Conservation (phyloP, 2,888 invertebrate genomes). For the Polymixis flavicincta region DNA sequence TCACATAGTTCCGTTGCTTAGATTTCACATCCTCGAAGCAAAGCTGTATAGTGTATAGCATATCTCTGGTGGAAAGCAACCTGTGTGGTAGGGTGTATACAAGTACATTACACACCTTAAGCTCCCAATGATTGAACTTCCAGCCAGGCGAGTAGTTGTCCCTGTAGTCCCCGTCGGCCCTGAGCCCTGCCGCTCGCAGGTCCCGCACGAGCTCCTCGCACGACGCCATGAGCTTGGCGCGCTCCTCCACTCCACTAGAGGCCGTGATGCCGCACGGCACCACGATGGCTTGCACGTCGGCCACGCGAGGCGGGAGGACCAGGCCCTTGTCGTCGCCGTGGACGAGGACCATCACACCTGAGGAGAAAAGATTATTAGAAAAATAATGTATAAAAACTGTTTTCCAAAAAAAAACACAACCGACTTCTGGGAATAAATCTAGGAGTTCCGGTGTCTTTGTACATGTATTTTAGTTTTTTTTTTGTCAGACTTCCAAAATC, state of each 20-base stretch:
- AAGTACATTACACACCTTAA: constrained; percentile 91
- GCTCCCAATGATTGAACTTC: constrained; percentile 99
- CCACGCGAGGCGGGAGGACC: constrained; percentile 98
- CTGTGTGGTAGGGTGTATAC: too few species aligned
- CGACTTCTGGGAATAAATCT: too few species aligned
- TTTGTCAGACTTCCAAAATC: too few species aligned
- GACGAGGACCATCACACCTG: constrained; percentile 96
- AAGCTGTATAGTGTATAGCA: too few species aligned
- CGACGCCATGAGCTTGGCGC: constrained; percentile 91
- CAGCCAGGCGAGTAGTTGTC: constrained; percentile 99
- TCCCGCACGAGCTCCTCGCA: constrained; percentile 93
- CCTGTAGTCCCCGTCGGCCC: constrained; percentile 96
- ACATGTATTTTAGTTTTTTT: too few species aligned
- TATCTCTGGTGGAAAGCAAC: too few species aligned
- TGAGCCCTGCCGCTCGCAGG: constrained; percentile 91
- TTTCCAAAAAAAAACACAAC: too few species aligned
- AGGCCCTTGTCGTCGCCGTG: constrained; percentile 99
- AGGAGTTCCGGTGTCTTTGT: too few species aligned
- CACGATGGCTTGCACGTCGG: constrained; percentile 96
- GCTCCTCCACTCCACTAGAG: constrained; percentile 93
- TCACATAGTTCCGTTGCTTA: too few species aligned
- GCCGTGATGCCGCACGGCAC: constrained; percentile 99
- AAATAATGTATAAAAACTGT: too few species aligned
- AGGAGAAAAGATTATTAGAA: background rate
- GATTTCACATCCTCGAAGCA: too few species aligned